These are phyloP conservation scores for Psophia crepitans DNA, from an alignment of 2,113 vertebrate genomes.

Conservation along the genomic window DNA sequence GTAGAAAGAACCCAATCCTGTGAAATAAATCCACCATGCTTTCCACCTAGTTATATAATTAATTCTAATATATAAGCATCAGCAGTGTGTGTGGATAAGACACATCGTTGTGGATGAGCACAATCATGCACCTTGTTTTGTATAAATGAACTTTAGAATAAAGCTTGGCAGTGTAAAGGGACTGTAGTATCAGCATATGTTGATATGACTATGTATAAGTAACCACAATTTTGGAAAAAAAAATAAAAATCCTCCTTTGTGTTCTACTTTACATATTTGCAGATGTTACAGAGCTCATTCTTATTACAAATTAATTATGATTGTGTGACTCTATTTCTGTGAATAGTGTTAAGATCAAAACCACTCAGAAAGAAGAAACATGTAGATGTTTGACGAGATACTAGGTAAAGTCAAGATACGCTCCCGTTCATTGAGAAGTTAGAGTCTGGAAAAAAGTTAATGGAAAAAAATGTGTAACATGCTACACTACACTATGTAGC, in stretches of 20 bases:
- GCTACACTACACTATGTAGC: not conserved
- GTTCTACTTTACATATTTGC: not conserved
- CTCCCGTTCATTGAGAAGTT: not conserved
- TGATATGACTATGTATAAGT: not conserved
- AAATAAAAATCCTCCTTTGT: too few relatives aligned
- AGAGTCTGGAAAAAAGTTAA: not conserved
- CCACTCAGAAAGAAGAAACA: not conserved
- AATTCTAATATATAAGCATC: not conserved
- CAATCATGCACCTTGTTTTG: not conserved
- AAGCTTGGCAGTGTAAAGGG: not conserved
- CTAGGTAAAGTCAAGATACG: not conserved
- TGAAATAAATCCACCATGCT: not conserved
- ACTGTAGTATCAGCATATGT: not conserved
- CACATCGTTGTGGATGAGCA: not conserved
- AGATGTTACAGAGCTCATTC: not conserved
- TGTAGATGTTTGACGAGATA: not conserved
- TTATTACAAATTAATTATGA: not conserved
- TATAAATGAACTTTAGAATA: not conserved
- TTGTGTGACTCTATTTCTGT: not conserved
- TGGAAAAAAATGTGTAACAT: not conserved
- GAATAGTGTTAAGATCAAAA: not conserved
- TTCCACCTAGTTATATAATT: not conserved
- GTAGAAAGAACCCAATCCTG: not conserved
- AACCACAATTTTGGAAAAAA: not conserved
- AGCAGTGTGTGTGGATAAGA: fast-evolving